phyloP scores from a whole-genome alignment of 2,888 invertebrate genomes.

The Trachelus iudaicus region DNA sequence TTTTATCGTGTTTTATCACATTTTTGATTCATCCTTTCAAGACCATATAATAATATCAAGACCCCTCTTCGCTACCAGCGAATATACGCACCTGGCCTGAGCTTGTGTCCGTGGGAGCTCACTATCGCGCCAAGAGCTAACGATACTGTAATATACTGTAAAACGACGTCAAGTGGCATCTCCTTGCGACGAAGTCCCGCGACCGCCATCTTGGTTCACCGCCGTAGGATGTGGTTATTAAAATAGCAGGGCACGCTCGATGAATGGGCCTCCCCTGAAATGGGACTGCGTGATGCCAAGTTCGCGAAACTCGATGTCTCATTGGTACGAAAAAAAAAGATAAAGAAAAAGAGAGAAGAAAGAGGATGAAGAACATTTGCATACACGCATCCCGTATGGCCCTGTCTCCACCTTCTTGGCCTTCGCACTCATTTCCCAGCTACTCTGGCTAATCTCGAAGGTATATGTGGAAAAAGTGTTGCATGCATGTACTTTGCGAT shows the following conservation, averaged over 20 bases:
- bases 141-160: conserved; percentile 19
- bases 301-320: background rate
- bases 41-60: background rate
- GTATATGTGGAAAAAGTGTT: background rate
- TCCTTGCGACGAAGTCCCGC: conserved; percentile 25
- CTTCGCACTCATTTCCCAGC: conserved; percentile 67
- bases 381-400: conserved; percentile 30
- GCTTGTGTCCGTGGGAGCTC: background rate
- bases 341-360: background rate
- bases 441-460: background rate
- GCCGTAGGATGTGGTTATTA: conserved; percentile 61
- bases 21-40: background rate
- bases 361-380: conserved; percentile 40
- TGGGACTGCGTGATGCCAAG: conserved; percentile 9
- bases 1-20: background rate
- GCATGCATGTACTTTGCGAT: background rate
- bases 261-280: conserved; percentile 55
- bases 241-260: conserved; percentile 54
- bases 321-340: background rate
- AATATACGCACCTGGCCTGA: background rate
- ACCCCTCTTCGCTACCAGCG: background rate
- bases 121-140: conserved; percentile 17
- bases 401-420: conserved; percentile 66
- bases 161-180: conserved; percentile 15
- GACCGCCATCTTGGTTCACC: conserved; percentile 54